Evolutionary conservation across 2,888 invertebrate genomes (phyloP), one percentile per base, ranked within the genome.

Genomic region (Lithophane socia): DNA sequence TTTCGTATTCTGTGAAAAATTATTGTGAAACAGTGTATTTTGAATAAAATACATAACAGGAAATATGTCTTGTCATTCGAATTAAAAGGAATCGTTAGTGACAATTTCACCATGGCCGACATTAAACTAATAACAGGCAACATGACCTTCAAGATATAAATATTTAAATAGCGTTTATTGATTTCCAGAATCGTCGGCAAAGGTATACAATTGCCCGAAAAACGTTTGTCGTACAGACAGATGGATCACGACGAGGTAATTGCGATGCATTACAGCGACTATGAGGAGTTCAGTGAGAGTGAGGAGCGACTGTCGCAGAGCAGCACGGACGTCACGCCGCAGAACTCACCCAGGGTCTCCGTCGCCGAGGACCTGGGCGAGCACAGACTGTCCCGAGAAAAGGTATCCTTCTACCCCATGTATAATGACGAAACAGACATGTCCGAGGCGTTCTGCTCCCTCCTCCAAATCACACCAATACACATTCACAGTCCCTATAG

Each of bases 401-500:
- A 92, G 85, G 89, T 94, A 64, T 88, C 92, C 2, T 93, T 92
- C 73, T 90, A 90, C 70, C 89, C 92, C 29, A 90, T 87, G 52
- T 91, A 91, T 75, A 88, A 90, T 37, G 93, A 94, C 5, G 94
- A 94, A 12, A 78, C 89, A 18, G 92, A 94, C 3, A 86, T 96
- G 10, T 92, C 94, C 5, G 94, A 96, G 77, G 87, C 94, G 0
- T 96, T 97, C 84, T 94, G 95, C 78, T 96, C 96, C 0, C 90
- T 96, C 3, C 89, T 97, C 49, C 96, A 96, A 87, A 97, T 97
- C 77, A 95, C 96, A 44, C 96, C 97, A 0, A 91, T 97, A 78
- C 95, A 95, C 60, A 94, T 95, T 70, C 91, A 93, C 60, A 96
- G 95, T 82, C 96, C 96, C 13, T 92, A 92, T 47, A 94, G 92